Percentiles rank a stretch among this genome's conserved stretches.
These are phyloP conservation scores for Heliangelus exortis DNA, from an alignment of 2,797 vertebrate genomes.

Conservation along the genomic window DNA sequence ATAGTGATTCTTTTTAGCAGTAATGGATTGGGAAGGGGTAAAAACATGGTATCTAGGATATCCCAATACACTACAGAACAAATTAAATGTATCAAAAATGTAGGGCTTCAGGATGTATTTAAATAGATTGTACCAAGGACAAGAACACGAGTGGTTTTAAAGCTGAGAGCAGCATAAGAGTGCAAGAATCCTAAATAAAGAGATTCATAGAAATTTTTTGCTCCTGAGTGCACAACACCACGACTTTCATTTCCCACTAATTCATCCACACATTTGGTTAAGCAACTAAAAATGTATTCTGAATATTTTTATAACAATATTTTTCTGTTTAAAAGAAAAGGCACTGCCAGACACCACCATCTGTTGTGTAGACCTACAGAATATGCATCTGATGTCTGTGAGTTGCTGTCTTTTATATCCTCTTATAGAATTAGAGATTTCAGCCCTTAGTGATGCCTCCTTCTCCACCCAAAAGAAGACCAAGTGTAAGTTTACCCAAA, in stretches of 20 bases:
- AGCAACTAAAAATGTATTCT: slow-evolving; percentile 80
- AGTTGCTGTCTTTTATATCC: slow-evolving; percentile 75
- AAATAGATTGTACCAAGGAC: slow-evolving; percentile 17
- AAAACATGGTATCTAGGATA: slow-evolving; percentile 57
- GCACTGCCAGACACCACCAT: slow-evolving; percentile 81
- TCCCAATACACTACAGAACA: slow-evolving; percentile 42
- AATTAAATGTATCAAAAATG: slow-evolving; percentile 70
- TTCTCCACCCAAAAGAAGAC: slow-evolving; percentile 71
- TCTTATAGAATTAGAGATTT: slow-evolving; percentile 81
- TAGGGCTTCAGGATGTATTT: slow-evolving; percentile 50
- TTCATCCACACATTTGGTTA: slow-evolving; percentile 78
- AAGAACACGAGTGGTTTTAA: background rate
- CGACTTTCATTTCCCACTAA: slow-evolving; percentile 69
- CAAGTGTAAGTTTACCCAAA: slow-evolving; percentile 72
- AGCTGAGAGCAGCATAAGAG: slow-evolving; percentile 18
- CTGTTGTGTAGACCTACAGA: slow-evolving; percentile 81
- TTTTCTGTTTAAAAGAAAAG: slow-evolving; percentile 80
- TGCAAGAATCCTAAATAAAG: slow-evolving; percentile 44
- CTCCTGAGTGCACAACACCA: slow-evolving; percentile 27
- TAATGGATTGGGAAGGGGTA: slow-evolving; percentile 52
- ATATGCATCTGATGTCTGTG: slow-evolving; percentile 78
- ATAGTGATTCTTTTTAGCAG: slow-evolving; percentile 66
- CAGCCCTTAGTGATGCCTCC: slow-evolving; percentile 60
- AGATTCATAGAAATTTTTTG: slow-evolving; percentile 61
- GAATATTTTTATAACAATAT: slow-evolving; percentile 84